These are phyloP conservation scores for Siphlonurus alternatus DNA, from an alignment of 2,888 invertebrate species.

Conservation along the genomic window DNA sequence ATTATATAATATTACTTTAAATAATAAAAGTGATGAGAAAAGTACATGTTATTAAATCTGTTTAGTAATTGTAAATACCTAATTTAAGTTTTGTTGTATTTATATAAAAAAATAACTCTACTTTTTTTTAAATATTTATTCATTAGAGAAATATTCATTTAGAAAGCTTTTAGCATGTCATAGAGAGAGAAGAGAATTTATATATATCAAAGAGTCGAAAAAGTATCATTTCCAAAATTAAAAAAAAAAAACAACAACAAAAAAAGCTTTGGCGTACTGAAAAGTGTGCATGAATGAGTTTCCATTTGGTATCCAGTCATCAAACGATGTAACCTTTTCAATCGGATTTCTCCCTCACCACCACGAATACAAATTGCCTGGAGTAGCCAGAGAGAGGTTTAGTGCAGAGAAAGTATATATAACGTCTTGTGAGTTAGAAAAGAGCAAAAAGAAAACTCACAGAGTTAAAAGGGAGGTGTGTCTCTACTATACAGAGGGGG, in stretches of 20 bases:
- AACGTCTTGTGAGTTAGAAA: too few relatives aligned
- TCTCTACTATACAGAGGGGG: not conserved
- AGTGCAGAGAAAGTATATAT: not conserved
- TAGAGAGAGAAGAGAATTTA: not conserved
- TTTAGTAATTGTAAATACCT: too few relatives aligned
- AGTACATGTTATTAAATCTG: too few relatives aligned
- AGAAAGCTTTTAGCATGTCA: not conserved
- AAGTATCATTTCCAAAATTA: not conserved
- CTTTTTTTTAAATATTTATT: too few relatives aligned
- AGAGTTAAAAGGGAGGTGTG: not conserved
- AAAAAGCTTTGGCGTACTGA: not conserved
- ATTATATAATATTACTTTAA: too few relatives aligned
- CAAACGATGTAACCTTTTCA: not conserved
- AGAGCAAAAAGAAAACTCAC: not conserved
- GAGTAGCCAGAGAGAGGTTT: not conserved
- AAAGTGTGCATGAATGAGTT: not conserved
- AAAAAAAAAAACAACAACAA: not conserved
- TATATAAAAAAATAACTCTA: too few relatives aligned
- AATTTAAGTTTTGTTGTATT: too few relatives aligned
- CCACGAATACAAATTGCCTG: not conserved
- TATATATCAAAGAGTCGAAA: not conserved
- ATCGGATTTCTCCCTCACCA: not conserved
- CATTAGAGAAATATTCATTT: not conserved
- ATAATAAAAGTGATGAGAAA: too few relatives aligned
- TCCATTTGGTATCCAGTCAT: not conserved